Evolutionary conservation across 2,888 invertebrate species (phyloP), one percentile per base, ranked within the genome.

Genomic region (Calephelis perditalis): DNA sequence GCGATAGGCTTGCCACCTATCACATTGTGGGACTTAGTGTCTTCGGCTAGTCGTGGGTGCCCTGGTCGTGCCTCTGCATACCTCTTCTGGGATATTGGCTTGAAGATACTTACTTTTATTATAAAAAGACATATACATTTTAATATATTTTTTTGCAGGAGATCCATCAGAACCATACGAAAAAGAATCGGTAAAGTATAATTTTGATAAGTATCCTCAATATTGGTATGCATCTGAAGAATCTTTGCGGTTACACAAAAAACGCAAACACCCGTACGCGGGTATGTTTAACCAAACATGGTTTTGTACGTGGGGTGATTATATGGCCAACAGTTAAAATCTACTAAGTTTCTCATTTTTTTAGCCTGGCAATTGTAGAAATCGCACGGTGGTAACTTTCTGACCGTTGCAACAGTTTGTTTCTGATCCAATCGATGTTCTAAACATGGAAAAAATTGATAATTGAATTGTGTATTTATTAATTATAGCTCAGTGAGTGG

Each of bases 171-270:
- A 82, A 63, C 81, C 86, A 0, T 85, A 81, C 69, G 77, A 77
- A 3, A 84, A 83, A 26, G 88, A 88, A 61, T 77, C 87, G 0
- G 71, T 78, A 1, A 85, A 81, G 44, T 89, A 79, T 37, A 79
- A 87, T 0, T 86, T 80, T 63, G 84, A 86, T 69, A 83, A 82
- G 47, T 85, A 65, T 68, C 89, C 89, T 0, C 89, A 90, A 56
- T 86, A 76, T 64, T 90, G 88, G 88, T 90, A 87, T 62, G 88
- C 89, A 0, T 86, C 86, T 0, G 89, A 90, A 46, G 89, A 90
- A 40, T 90, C 89, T 0, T 71, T 90, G 0, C 66, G 88, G 0
- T 72, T 89, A 0, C 89, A 90, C 68, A 88, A 87, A 68, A 90
- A 90, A 35, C 62, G 89, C 9, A 90, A 90, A 74, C 89, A 90